Percentiles rank a stretch among this genome's conserved stretches.
Evolutionary conservation across 2,888 invertebrate species (phyloP).

Genomic region (Gastrophysa polygoni): DNA sequence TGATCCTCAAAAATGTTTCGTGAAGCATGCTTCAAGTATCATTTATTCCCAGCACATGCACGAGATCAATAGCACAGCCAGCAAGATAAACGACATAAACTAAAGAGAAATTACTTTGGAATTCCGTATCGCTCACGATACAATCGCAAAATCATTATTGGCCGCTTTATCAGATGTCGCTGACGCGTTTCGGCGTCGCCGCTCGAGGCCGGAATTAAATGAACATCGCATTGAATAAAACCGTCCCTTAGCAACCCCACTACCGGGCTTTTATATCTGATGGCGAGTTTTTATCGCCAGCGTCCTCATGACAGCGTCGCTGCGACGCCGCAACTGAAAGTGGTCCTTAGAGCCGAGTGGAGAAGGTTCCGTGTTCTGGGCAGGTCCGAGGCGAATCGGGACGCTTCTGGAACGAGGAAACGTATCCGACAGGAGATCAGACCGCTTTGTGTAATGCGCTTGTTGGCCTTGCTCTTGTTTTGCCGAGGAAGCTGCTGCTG

Average conservation of each 20-base stretch:
- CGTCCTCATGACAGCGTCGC: background rate
- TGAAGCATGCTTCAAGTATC: background rate
- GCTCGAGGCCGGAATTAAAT: constrained; percentile 45
- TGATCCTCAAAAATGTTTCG: too few relatives aligned
- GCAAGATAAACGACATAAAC: constrained; percentile 27
- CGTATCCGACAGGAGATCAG: constrained; percentile 30
- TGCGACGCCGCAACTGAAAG: background rate
- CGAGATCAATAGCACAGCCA: constrained; percentile 31
- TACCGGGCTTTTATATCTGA: constrained; percentile 44
- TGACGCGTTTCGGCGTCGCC: constrained; percentile 39
- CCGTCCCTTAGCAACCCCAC: constrained; percentile 49
- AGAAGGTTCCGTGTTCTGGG: background rate
- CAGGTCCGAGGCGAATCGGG: background rate
- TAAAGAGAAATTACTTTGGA: constrained; percentile 49
- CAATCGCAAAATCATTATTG: constrained; percentile 46
- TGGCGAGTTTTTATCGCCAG: constrained; percentile 26
- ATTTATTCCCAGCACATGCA: constrained; percentile 25
- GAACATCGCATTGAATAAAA: constrained; percentile 51
- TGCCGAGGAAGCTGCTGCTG: background rate
- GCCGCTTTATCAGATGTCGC: constrained; percentile 42
- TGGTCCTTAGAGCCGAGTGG: background rate
- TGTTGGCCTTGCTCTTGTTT: constrained; percentile 23
- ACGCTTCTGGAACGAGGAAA: background rate
- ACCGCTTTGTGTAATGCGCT: constrained; percentile 26
- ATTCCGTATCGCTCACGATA: constrained; percentile 46